A percentile compares a stretch with the other conserved stretches of the same genome.
Evolutionary conservation across 2,888 invertebrate species (phyloP).

Genomic region (Parasteatoda lunata): DNA sequence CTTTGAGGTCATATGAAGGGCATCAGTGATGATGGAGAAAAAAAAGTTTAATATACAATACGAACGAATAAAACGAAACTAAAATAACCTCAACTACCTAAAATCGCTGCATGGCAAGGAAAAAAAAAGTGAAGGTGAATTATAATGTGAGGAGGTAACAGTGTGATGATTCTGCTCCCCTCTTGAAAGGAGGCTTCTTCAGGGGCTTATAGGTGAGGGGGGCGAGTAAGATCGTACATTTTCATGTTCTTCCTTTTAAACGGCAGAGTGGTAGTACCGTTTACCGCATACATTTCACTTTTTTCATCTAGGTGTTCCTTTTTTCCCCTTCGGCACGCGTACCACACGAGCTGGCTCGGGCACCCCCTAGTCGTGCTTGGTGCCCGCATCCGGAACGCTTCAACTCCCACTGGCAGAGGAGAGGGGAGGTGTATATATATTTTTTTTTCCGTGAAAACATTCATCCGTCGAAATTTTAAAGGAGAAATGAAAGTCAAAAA

Average conservation of each 20-base stretch:
- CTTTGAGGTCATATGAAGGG: conserved; percentile 39
- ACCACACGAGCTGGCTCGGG: conserved; percentile 17
- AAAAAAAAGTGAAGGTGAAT: conserved; percentile 61
- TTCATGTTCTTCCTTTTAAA: conserved; percentile 19
- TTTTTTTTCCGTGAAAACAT: conserved; percentile 20
- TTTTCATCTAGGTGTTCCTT: not conserved
- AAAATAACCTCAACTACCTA: not conserved
- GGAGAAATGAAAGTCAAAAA: not conserved
- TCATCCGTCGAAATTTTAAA: not conserved
- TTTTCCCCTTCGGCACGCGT: conserved; percentile 27
- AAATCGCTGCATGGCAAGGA: not conserved
- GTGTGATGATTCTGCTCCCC: not conserved
- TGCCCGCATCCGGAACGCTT: conserved; percentile 14
- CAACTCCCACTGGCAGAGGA: not conserved
- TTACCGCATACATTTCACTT: not conserved
- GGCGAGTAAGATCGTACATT: conserved; percentile 19
- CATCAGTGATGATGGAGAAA: conserved; percentile 13
- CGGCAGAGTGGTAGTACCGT: not conserved
- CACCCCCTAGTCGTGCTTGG: not conserved
- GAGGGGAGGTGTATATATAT: not conserved
- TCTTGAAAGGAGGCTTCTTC: conserved; percentile 9
- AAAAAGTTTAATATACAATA: conserved; percentile 9
- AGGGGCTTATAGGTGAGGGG: conserved; percentile 13
- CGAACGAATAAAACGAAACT: not conserved
- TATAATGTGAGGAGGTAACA: not conserved